Conservation (phyloP, 2,113 vertebrate genomes). For the Cryptotis parvus region DNA sequence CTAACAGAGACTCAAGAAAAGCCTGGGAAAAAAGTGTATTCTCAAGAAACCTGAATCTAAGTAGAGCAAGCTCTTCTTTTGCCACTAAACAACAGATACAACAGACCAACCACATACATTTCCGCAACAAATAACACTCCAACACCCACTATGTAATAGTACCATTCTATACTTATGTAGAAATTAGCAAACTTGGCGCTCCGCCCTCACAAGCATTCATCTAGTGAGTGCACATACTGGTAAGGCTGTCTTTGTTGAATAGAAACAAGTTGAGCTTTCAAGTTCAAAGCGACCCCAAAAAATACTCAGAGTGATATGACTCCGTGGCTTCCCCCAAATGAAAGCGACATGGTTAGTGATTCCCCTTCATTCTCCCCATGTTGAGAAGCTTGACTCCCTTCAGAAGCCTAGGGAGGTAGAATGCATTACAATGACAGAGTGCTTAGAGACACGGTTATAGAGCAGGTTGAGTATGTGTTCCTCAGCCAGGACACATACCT, state of each 20-base stretch:
- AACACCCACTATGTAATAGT: neutral
- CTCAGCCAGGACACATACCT: neutral
- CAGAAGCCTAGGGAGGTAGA: neutral
- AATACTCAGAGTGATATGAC: neutral
- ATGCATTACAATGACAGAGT: neutral
- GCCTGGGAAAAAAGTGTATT: neutral
- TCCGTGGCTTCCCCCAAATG: neutral
- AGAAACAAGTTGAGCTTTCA: neutral
- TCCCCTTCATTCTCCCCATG: neutral
- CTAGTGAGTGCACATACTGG: neutral
- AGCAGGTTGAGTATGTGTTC: neutral
- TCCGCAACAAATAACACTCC: neutral
- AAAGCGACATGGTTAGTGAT: neutral
- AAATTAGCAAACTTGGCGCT: neutral
- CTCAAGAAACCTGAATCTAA: neutral
- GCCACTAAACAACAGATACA: neutral
- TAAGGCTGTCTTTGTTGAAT: neutral
- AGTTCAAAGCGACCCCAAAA: neutral
- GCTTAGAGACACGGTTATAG: neutral
- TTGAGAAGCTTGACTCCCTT: conserved; percentile 11
- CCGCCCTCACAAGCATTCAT: neutral
- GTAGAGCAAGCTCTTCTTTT: neutral
- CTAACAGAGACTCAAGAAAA: conserved; percentile 4
- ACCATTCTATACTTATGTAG: neutral
- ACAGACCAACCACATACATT: neutral